phyloP scores from a whole-genome alignment of 2,113 vertebrate genomes.

The Dasypus novemcinctus region DNA sequence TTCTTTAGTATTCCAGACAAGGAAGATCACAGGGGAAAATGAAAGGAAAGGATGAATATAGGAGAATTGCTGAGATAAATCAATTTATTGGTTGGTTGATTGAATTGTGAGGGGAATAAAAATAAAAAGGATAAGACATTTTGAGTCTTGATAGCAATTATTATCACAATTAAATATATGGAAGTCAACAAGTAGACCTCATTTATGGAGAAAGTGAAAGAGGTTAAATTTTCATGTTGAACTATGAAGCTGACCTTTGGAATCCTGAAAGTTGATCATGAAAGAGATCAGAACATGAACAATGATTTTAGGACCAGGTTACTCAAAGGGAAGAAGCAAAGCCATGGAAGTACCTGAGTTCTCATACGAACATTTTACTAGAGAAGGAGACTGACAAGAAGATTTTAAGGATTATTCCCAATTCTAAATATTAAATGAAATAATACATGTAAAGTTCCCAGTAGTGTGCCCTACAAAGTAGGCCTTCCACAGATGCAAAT shows the following conservation, averaged over 20 bases:
- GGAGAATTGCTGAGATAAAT: background rate
- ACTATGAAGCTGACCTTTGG: background rate
- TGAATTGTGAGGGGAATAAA: background rate
- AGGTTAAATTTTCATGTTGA: background rate
- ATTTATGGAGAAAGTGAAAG: background rate
- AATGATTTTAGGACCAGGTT: background rate
- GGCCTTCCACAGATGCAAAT: background rate
- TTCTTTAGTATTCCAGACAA: background rate
- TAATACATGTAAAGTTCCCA: background rate
- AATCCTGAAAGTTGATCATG: background rate
- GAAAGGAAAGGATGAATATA: background rate
- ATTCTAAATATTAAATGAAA: background rate
- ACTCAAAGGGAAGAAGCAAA: accelerated
- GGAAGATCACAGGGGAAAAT: background rate
- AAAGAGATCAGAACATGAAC: background rate
- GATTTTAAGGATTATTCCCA: background rate
- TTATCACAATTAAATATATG: background rate
- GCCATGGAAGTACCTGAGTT: accelerated
- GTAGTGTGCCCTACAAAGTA: background rate
- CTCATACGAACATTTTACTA: background rate
- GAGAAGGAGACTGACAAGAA: background rate
- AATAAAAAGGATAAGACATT: background rate
- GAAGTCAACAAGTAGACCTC: background rate
- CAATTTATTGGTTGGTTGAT: background rate
- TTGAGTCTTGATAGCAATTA: background rate